phyloP scores from a whole-genome alignment of 1,140 invertebrate species.

The Drosophila orena region DNA sequence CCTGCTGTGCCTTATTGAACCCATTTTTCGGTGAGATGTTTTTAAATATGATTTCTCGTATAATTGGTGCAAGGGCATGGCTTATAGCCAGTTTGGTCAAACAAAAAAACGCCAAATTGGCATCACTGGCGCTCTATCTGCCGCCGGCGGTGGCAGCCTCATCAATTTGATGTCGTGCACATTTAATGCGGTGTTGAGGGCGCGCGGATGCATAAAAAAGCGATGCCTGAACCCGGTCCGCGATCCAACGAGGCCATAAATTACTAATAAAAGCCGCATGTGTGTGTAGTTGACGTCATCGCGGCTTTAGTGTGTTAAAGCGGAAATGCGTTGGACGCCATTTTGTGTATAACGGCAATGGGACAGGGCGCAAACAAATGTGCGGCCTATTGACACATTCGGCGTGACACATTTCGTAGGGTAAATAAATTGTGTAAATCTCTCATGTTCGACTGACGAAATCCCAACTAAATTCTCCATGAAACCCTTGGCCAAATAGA shows the following conservation, averaged over 20 bases:
- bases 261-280: slow-evolving; percentile 70
- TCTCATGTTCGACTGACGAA: slow-evolving; percentile 15
- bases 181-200: slow-evolving; percentile 74
- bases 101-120: neutral
- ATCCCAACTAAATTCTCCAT: slow-evolving; percentile 16
- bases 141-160: slow-evolving; percentile 56
- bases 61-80: neutral
- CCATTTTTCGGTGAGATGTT: no score
- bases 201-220: slow-evolving; percentile 66
- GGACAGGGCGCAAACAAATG: slow-evolving; percentile 84
- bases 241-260: slow-evolving; percentile 56
- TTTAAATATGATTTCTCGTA: no score
- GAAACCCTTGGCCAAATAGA: neutral
- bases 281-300: slow-evolving; percentile 23
- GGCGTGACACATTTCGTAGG: slow-evolving; percentile 32
- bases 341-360: slow-evolving; percentile 78
- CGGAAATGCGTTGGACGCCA: slow-evolving; percentile 49
- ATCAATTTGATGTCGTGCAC: slow-evolving; percentile 78
- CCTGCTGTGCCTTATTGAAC: no score
- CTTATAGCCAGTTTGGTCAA: neutral
- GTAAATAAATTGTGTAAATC: slow-evolving; percentile 48
- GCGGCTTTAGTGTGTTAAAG: slow-evolving; percentile 44
- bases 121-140: slow-evolving; percentile 40
- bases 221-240: slow-evolving; percentile 17
- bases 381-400: slow-evolving; percentile 58